Conservation (phyloP, 2,888 invertebrate species). For the Dasypogon diadema region DNA sequence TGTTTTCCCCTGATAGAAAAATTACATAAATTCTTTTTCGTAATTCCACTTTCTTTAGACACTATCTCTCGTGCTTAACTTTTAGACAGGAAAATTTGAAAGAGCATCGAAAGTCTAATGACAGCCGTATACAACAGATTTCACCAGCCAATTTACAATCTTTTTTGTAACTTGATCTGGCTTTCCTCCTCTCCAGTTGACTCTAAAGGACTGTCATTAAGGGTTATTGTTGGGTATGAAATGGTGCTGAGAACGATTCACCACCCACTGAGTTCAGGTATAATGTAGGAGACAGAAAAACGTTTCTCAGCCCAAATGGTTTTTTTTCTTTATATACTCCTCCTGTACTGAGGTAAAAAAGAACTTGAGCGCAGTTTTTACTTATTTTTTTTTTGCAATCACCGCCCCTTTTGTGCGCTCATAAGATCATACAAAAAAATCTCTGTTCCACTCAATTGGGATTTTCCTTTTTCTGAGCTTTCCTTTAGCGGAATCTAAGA, state of each 20-base stretch:
- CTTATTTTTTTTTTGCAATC: conserved; percentile 40
- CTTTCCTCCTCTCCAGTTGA: background rate
- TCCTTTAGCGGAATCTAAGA: conserved; percentile 10
- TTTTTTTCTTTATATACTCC: background rate
- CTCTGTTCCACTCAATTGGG: conserved; percentile 21
- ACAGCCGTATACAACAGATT: conserved; percentile 15
- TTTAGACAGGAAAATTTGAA: too few relatives aligned
- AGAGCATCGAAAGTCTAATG: conserved; percentile 12
- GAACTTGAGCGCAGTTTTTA: background rate
- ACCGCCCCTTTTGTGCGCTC: conserved; percentile 11
- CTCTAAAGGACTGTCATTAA: conserved; percentile 19
- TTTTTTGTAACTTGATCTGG: conserved; percentile 23
- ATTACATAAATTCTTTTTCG: too few relatives aligned
- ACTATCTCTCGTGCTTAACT: too few relatives aligned
- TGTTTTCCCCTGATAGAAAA: too few relatives aligned
- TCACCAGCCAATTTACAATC: conserved; percentile 41
- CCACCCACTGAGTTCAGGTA: background rate
- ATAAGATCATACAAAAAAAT: conserved; percentile 20
- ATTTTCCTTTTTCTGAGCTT: background rate
- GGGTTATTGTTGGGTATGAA: conserved; percentile 35
- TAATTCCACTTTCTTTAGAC: too few relatives aligned
- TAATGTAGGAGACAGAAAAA: conserved; percentile 11
- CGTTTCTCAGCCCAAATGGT: background rate
- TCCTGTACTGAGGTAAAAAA: background rate
- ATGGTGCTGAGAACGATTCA: background rate